Evolutionary conservation across 1,140 invertebrate species (phyloP).

Genomic region (Trigoniulus corallinus): DNA sequence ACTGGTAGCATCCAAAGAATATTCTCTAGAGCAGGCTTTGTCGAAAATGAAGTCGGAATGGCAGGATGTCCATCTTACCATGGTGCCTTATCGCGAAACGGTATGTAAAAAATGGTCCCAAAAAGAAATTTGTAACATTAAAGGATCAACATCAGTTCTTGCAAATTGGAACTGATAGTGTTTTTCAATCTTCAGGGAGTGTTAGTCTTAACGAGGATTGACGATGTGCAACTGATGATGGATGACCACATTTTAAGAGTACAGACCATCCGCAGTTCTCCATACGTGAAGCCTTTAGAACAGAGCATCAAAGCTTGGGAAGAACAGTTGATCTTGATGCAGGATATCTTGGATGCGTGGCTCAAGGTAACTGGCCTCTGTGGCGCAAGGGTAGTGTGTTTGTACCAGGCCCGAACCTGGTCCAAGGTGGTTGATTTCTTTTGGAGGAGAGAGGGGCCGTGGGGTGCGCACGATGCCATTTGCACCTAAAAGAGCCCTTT

Average conservation of each 20-base stretch:
- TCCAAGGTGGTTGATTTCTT: too few relatives aligned
- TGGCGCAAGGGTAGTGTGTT: too few relatives aligned
- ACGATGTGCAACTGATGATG: conserved; percentile 80
- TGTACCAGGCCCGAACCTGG: too few relatives aligned
- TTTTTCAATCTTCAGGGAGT: conserved; percentile 35
- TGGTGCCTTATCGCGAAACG: conserved; percentile 45
- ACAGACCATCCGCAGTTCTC: conserved; percentile 89
- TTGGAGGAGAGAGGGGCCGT: too few relatives aligned
- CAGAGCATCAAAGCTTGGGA: conserved; percentile 79
- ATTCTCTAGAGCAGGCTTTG: conserved; percentile 62
- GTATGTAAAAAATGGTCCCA: too few relatives aligned
- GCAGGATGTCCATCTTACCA: conserved; percentile 60
- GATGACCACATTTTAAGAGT: conserved; percentile 94
- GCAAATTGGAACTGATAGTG: background rate
- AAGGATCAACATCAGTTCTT: too few relatives aligned
- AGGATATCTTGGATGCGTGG: conserved; percentile 92
- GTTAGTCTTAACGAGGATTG: conserved; percentile 63
- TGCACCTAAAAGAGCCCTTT: too few relatives aligned
- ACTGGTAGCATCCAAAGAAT: conserved; percentile 74
- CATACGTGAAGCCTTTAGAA: conserved; percentile 84
- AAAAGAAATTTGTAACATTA: too few relatives aligned
- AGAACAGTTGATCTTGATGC: conserved; percentile 70
- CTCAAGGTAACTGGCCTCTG: conserved; percentile 41
- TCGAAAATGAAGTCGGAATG: conserved; percentile 83
- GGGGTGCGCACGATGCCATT: too few relatives aligned